A percentile compares a stretch with the other conserved stretches of the same genome.
These are phyloP conservation scores for Botia kubotai DNA, from an alignment of 2,797 vertebrate genomes.

Conservation along the genomic window DNA sequence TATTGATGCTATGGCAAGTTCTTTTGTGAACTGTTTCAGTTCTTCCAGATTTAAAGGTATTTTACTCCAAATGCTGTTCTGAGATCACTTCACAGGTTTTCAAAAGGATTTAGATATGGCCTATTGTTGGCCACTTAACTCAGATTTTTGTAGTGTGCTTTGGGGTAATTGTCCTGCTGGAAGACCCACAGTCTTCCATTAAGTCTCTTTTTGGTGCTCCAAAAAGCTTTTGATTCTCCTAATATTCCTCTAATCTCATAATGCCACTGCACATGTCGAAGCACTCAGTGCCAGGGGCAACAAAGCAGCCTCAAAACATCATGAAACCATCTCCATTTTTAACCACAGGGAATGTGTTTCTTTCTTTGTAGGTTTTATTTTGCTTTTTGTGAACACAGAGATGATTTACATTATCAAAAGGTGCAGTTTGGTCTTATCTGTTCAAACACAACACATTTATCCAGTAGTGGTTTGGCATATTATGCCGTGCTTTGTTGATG, in stretches of 20 bases:
- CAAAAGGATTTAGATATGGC: neutral
- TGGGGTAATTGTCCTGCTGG: neutral
- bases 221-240: neutral
- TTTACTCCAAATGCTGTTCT: neutral
- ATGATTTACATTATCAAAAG: neutral
- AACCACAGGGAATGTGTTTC: neutral
- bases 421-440: neutral
- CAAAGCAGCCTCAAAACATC: neutral
- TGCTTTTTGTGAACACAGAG: neutral
- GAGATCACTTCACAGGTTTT: conserved; percentile 13
- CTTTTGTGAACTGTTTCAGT: neutral
- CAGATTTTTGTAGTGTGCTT: conserved; percentile 1
- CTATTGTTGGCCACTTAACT: neutral
- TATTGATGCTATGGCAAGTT: neutral
- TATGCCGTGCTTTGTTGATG: neutral
- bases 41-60: neutral
- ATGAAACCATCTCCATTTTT: neutral
- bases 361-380: conserved; percentile 8
- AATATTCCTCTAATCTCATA: conserved; percentile 13
- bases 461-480: neutral
- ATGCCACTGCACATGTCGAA: conserved; percentile 10
- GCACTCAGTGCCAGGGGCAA: conserved; percentile 25
- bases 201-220: neutral
- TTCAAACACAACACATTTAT: neutral
- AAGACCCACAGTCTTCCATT: neutral